Evolutionary conservation across 2,797 vertebrate genomes (phyloP), one percentile per base, ranked within the genome.

Genomic region (Diplodus sargus): DNA sequence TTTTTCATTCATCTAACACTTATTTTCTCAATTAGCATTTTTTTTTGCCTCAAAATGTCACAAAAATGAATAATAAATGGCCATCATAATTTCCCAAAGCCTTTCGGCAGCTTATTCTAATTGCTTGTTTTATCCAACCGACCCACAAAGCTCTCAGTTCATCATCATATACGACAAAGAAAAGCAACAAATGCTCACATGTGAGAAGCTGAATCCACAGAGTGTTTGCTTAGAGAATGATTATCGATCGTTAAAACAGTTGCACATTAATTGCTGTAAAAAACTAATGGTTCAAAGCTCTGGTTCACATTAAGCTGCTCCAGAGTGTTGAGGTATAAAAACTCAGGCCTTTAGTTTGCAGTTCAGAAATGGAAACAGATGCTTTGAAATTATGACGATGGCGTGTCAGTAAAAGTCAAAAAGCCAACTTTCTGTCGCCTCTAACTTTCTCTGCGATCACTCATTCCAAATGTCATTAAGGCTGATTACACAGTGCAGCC

Each of bases 391-490:
- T 64, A 22, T 30, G 42, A 49, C 43, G 16, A 14, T 16, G 22
- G 2, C 23, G 11, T 57, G 58, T n/a, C 47, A 67, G 52, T n/a
- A 15, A 15, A 60, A 53, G 22, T 15, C 12, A 23, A 52, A 28
- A 22, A 34, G 8, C 3, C 25, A 62, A 52, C 53, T 68, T 45
- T 54, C 65, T 43, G 61, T 61, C 34, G 2, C 57, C 53, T 63
- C 4, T 22, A 62, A 61, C 63, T 47, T 69, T 62, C 14, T 48
- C 23, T 48, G 45, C 62, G 8, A 76, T 63, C 3, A 43, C 25
- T 70, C 56, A 52, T 57, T 62, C 58, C 63, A 23, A 75, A 68
- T 28, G 58, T 48, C 64, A 79, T 25, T 68, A n/a, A 10, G 65
- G 25, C 43, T 49, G 7, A 57, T 76, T 22, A 67, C 45, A 72